Evolutionary conservation across 2,113 vertebrate genomes (phyloP).

Genomic region (Benitochromis conjunctus): DNA sequence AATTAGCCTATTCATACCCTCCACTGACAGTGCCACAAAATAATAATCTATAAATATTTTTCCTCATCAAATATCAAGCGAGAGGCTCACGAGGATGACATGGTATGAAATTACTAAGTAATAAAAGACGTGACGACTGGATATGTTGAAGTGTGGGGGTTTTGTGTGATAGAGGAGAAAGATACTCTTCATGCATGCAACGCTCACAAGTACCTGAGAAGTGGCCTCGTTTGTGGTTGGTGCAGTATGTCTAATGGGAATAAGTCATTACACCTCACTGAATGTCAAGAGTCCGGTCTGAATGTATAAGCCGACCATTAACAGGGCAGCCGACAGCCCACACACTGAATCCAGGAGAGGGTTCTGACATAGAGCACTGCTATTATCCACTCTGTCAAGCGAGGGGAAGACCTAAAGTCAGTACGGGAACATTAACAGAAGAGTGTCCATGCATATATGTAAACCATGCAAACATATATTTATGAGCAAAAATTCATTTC

Average conservation of each 20-base stretch:
- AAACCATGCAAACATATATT: background rate
- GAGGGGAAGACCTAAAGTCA: background rate
- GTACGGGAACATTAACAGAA: background rate
- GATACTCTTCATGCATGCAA: background rate
- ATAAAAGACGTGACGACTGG: background rate
- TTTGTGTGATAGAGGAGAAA: background rate
- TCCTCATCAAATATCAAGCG: background rate
- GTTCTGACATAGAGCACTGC: background rate
- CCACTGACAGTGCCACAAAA: background rate
- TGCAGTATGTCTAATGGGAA: background rate
- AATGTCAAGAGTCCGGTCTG: conserved; percentile 32
- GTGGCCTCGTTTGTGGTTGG: background rate
- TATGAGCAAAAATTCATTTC: background rate
- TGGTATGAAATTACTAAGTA: background rate
- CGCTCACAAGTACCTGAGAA: background rate
- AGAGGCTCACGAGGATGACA: background rate
- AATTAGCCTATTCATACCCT: conserved; percentile 37
- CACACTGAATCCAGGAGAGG: background rate
- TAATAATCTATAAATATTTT: background rate
- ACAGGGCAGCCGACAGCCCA: background rate
- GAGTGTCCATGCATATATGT: background rate
- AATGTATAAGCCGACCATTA: conserved; percentile 20
- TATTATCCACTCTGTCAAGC: conserved; percentile 14
- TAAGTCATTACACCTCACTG: background rate
- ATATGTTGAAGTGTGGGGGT: background rate